phyloP scores from a whole-genome alignment of 2,797 vertebrate genomes.

The Otolemur crassicaudatus region DNA sequence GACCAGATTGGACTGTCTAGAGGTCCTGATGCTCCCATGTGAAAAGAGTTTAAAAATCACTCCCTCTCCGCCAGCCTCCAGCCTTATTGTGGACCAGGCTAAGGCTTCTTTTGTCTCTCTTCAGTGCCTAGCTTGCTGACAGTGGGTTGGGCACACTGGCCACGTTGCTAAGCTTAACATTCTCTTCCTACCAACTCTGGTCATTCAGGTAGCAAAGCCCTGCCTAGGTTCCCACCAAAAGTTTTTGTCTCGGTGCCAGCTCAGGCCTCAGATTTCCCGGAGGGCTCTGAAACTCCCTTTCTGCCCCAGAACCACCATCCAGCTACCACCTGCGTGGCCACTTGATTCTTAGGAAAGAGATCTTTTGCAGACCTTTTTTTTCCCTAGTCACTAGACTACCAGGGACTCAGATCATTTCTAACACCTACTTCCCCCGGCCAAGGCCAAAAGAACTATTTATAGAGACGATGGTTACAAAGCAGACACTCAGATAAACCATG shows the following conservation, averaged over 20 bases:
- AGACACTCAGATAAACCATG: conserved; percentile 68
- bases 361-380: neutral
- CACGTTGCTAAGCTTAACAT: neutral
- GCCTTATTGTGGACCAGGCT: neutral
- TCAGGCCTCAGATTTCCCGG: neutral
- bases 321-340: neutral
- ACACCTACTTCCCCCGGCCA: conserved; percentile 14
- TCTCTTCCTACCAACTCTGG: neutral
- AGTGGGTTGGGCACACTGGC: neutral
- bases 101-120: neutral
- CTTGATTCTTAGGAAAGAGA: neutral
- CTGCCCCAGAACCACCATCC: neutral
- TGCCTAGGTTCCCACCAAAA: neutral
- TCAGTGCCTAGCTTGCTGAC: neutral
- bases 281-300: neutral
- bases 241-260: neutral
- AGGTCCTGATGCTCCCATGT: neutral
- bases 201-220: neutral
- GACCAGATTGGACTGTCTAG: neutral
- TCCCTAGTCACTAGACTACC: neutral
- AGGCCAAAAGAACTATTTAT: conserved; percentile 51
- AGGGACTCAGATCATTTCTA: neutral
- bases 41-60: neutral
- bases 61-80: neutral
- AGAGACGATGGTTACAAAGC: conserved; percentile 33